Evolutionary conservation across 2,113 vertebrate species (phyloP), one percentile per base, ranked within the genome.

Genomic region (Aegithalos caudatus): DNA sequence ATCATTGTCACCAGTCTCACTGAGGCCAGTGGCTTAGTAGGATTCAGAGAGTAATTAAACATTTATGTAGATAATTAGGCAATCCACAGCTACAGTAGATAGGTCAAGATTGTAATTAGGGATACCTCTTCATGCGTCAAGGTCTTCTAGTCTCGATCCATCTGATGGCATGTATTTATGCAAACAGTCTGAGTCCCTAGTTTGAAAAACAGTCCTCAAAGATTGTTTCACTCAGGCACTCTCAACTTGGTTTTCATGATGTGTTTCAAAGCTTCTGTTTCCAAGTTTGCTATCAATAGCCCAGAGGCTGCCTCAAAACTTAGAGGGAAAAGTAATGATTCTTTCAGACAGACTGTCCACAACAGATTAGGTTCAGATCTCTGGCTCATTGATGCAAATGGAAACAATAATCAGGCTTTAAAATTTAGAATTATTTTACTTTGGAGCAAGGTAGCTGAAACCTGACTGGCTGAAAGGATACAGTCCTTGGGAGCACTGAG

Each of bases 21-120:
- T 7, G 37, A 77, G n/a, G 20, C 56, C 37, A 56, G 12, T 1
- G 3, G n/a, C 40, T 94, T 90, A 92, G 69, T 65, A 81, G 24
- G 27, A 88, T 81, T 89, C 64, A 79, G 84, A 74, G 86, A 79
- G 35, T 72, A 84, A 95, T 94, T 91, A 89, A 91, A 89, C 38
- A 53, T 91, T 92, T 88, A 72, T 65, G 48, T 53, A 74, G 64
- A 44, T 71, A 94, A 93, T 90, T 83, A 94, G 47, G 79, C 56
- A 40, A 86, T 86, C 38, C 47, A n/a, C 51, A 84, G 44, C 38
- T 67, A 81, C n/a, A 54, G 84, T 84, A 91, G 19, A 29, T 58
- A 92, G 64, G 74, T 88, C 78, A 86, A 84, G 89, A 53, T 33
- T 79, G 60, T 84, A 92, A 92, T 83, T 64, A 92, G 21, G n/a